Base-by-base conservation (phyloP, 2,888 invertebrate genomes). In the Folsomia manolachei region DNA sequence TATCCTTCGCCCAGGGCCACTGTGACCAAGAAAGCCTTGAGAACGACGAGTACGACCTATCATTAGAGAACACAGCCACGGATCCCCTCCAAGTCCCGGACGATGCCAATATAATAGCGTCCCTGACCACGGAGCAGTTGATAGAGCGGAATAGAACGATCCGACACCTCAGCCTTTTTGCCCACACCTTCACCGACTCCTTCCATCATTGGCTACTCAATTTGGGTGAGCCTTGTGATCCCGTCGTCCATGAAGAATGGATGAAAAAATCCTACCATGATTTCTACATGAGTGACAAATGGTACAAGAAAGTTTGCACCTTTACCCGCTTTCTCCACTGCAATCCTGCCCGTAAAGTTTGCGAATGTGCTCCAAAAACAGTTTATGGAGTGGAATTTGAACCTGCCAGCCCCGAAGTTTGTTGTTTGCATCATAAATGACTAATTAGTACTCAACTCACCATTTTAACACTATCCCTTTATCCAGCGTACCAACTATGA, bases 241-340 rank as follows among this genome's bases (percentile, higher is more conserved):
- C 60, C 7, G 60, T n/a, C 23, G 7, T n/a, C 4, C 60, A 60
- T n/a, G 60, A n/a, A n/a, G 60, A 4, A n/a, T 60, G 60, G 60
- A 60, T 60, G 60, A 9, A 4, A 21, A 21, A n/a, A 19, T 9
- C 4, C 9, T n/a, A 60, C 60, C n/a, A 19, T n/a, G 60, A 60
- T 9, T 19, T n/a, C n/a, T 60, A 60, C 60, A 21, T 19, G 23
- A 60, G 9, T 7, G 19, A n/a, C 19, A n/a, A 60, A 21, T 60
- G 60, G 60, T n/a, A 19, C 23, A 4, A n/a, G 23, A 60, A 60
- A 60, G 23, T 60, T 4, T 60, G 60, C 23, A 60, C n/a, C n/a
- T 60, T 60, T n/a, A n/a, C 23, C 60, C 7, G 60, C 4, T 60
- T 60, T n/a, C 60, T 60, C 19, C 19, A 60, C 60, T 60, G 60